Percentiles rank a stretch among this genome's conserved stretches.
Conservation (phyloP, 2,888 invertebrate genomes). For the Dasysyrphus albostriatus region DNA sequence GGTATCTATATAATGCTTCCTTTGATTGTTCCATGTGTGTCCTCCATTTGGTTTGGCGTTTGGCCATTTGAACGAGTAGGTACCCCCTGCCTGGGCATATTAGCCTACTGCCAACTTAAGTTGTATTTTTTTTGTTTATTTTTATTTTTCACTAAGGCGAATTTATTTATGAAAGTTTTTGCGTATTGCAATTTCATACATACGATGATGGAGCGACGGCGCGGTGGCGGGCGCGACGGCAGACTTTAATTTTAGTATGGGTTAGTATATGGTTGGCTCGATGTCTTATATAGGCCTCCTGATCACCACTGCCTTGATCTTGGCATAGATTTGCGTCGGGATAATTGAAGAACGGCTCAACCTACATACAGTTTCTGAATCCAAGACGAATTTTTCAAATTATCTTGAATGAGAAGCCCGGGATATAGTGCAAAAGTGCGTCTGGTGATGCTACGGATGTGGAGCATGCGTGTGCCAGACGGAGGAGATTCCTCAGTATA, state of each 20-base stretch:
- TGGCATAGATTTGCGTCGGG: constrained; percentile 66
- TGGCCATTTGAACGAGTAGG: constrained; percentile 51
- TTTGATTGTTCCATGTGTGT: constrained; percentile 66
- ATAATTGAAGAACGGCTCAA: constrained; percentile 68
- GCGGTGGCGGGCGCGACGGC: not conserved
- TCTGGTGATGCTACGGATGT: constrained; percentile 30
- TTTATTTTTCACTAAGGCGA: constrained; percentile 33
- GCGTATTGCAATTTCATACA: constrained; percentile 26
- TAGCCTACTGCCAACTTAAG: constrained; percentile 71
- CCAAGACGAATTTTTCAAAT: constrained; percentile 35
- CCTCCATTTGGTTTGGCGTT: constrained; percentile 68
- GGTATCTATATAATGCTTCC: constrained; percentile 60
- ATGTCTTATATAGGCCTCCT: not conserved
- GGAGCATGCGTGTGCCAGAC: constrained; percentile 67
- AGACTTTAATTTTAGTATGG: constrained; percentile 29
- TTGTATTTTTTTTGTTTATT: constrained; percentile 23
- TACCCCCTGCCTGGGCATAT: constrained; percentile 72
- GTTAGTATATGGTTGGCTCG: not conserved
- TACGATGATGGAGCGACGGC: not conserved
- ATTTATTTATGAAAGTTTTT: constrained; percentile 44
- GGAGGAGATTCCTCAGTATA: constrained; percentile 55
- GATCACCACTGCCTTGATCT: constrained; percentile 10
- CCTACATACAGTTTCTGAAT: constrained; percentile 54
- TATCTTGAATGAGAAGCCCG: not conserved
- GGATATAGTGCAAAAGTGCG: constrained; percentile 52